Conservation (phyloP, 2,113 vertebrate species). For the Pogonocichla stellata region DNA sequence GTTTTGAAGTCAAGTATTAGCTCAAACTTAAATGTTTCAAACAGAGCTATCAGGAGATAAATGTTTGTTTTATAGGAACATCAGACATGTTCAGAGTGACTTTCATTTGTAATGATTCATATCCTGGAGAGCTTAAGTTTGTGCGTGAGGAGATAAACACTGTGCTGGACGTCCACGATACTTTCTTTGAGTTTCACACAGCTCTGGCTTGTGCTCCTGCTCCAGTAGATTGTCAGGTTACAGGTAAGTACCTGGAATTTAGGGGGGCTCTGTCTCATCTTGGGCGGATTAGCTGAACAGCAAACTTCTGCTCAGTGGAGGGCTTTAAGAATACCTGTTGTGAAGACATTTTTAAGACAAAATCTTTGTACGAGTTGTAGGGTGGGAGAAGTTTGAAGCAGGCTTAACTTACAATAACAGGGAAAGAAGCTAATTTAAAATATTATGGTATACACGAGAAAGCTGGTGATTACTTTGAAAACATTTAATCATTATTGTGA, state of each 20-base stretch:
- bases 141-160: constrained; percentile 81
- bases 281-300: background rate
- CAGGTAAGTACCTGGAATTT: constrained; percentile 65
- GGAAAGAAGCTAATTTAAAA: background rate
- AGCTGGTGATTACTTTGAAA: background rate
- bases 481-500: background rate
- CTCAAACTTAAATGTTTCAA: background rate
- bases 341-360: background rate
- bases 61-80: constrained; percentile 68
- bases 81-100: constrained; percentile 82
- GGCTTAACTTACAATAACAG: background rate
- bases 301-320: background rate
- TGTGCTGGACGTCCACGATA: constrained; percentile 68
- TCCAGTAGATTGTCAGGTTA: constrained; percentile 88
- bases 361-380: background rate
- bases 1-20: background rate
- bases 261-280: background rate
- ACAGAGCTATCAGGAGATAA: background rate
- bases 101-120: constrained; percentile 85
- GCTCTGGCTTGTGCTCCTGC: constrained; percentile 86
- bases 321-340: background rate
- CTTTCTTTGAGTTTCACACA: constrained; percentile 88
- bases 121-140: constrained; percentile 75
- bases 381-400: background rate
- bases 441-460: background rate